A percentile compares a stretch with the other conserved stretches of the same genome.
These are phyloP conservation scores for Drosophila villosipedis DNA, from an alignment of 2,888 invertebrate genomes.

Conservation along the genomic window DNA sequence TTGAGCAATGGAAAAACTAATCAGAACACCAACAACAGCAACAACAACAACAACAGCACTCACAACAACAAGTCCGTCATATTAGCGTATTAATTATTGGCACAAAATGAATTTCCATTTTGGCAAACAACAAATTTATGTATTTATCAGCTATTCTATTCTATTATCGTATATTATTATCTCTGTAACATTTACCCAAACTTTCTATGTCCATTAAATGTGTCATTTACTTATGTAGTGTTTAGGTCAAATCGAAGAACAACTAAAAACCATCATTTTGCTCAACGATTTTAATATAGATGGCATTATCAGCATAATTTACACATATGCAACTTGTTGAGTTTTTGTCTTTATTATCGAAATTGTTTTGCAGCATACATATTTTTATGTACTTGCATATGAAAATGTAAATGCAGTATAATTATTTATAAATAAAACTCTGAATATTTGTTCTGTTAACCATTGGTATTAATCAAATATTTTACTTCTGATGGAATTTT, in stretches of 20 bases:
- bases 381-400: constrained; percentile 21
- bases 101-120: constrained; percentile 41
- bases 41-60: constrained; percentile 23
- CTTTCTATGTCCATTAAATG: constrained; percentile 78
- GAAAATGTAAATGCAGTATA: constrained; percentile 43
- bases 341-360: constrained; percentile 43
- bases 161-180: constrained; percentile 43
- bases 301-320: constrained; percentile 18
- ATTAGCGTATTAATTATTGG: constrained; percentile 87
- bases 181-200: constrained; percentile 64
- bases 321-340: constrained; percentile 38
- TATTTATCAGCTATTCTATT: constrained; percentile 68
- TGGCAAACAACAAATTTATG: constrained; percentile 57
- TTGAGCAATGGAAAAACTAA: constrained; percentile 85
- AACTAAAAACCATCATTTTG: constrained; percentile 40
- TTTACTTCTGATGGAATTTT: constrained; percentile 63
- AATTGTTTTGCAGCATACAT: constrained; percentile 58
- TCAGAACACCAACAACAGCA: constrained; percentile 27
- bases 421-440: constrained; percentile 33
- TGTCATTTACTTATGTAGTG: constrained; percentile 76
- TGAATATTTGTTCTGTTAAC: constrained; percentile 75
- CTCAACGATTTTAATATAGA: constrained; percentile 53
- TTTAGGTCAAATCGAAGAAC: constrained; percentile 53
- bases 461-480: constrained; percentile 73
- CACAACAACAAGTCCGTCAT: constrained; percentile 40